phyloP scores from a whole-genome alignment of 1,140 invertebrate genomes.

The Oryzaephilus surinamensis region DNA sequence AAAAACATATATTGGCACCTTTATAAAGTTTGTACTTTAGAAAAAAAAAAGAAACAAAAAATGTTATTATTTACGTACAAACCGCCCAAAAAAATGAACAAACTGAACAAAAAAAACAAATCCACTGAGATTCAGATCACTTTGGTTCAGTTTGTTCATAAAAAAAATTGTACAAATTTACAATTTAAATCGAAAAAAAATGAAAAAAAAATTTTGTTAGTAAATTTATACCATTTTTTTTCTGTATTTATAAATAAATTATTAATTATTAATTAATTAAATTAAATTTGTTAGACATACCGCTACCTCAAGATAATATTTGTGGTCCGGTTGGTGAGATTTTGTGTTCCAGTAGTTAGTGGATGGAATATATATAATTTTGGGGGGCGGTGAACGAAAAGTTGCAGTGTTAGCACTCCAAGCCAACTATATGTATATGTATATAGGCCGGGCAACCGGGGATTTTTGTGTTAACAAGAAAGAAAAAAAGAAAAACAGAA shows the following conservation, averaged over 20 bases:
- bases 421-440: no score
- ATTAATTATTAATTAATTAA: not conserved
- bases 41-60: no score
- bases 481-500: no score
- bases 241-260: not conserved
- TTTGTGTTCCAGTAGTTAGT: not conserved
- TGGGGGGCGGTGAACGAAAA: not conserved
- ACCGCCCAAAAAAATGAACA: no score
- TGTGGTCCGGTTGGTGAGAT: no score
- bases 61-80: no score
- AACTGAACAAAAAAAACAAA: no score
- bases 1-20: no score
- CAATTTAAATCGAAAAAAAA: conserved; percentile 40
- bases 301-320: not conserved
- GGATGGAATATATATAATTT: not conserved
- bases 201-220: conserved; percentile 52
- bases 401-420: not conserved
- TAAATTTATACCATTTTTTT: conserved; percentile 36
- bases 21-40: no score
- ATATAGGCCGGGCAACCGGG: no score
- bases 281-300: not conserved
- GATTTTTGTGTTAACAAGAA: no score
- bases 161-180: not conserved
- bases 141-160: not conserved
- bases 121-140: no score